These are phyloP conservation scores for Hyposoter dolosus DNA, from an alignment of 2,888 invertebrate species.

Conservation along the genomic window DNA sequence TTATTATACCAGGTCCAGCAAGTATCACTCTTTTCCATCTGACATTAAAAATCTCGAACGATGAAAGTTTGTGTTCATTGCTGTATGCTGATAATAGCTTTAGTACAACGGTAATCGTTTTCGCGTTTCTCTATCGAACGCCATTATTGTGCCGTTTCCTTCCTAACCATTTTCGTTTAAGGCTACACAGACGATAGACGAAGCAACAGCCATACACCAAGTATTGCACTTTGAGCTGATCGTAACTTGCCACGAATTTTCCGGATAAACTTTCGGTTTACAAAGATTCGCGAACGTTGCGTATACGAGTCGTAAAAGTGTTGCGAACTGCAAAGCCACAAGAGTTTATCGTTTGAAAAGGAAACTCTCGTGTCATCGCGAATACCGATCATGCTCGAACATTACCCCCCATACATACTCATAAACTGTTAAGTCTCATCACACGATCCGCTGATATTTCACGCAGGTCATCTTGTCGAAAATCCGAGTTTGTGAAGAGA, in stretches of 20 bases:
- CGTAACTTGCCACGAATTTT: conserved; percentile 54
- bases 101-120: conserved; percentile 57
- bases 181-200: conserved; percentile 29
- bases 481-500: not conserved
- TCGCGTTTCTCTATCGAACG: conserved; percentile 61
- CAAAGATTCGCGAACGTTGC: conserved; percentile 40
- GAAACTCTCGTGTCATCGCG: conserved; percentile 31
- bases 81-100: conserved; percentile 57
- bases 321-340: conserved; percentile 38
- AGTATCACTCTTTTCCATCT: conserved; percentile 74
- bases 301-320: conserved; percentile 50
- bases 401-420: conserved; percentile 21
- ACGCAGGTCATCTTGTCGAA: conserved; percentile 3
- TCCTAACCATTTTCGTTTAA: conserved; percentile 59
- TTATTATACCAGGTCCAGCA: not conserved
- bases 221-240: conserved; percentile 43
- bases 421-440: conserved; percentile 36
- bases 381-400: conserved; percentile 27
- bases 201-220: conserved; percentile 14
- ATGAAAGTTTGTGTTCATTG: conserved; percentile 29
- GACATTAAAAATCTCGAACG: conserved; percentile 76
- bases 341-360: conserved; percentile 47
- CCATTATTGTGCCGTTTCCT: conserved; percentile 56
- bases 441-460: conserved; percentile 12
- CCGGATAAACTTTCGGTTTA: conserved; percentile 38